These are phyloP conservation scores for Arion vulgaris DNA, from an alignment of 1,140 invertebrate genomes.

Conservation along the genomic window DNA sequence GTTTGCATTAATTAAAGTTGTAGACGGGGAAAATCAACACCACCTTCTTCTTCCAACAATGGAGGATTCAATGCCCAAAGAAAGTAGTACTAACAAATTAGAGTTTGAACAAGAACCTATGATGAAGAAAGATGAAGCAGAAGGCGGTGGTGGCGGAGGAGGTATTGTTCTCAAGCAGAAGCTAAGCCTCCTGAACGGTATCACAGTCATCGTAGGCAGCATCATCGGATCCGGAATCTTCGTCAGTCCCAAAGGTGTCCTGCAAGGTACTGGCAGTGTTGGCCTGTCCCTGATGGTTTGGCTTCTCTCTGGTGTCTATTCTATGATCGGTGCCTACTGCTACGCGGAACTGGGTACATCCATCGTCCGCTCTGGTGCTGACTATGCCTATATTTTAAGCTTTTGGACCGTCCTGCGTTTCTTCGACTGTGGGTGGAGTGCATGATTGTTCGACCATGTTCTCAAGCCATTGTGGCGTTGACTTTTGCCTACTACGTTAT, in stretches of 20 bases:
- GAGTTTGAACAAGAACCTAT: slow-evolving; percentile 11
- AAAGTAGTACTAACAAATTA: not conserved
- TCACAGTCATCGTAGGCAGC: slow-evolving; percentile 70
- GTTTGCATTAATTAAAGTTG: no score
- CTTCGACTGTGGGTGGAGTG: slow-evolving; percentile 76
- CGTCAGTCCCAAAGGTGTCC: slow-evolving; percentile 92
- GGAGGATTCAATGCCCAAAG: slow-evolving; percentile 13
- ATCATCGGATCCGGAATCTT: slow-evolving; percentile 88
- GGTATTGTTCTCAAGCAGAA: slow-evolving; percentile 65
- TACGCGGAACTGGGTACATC: slow-evolving; percentile 70
- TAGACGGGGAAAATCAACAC: no score
- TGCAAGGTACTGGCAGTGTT: slow-evolving; percentile 87
- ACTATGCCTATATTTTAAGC: slow-evolving; percentile 72
- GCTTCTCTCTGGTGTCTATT: slow-evolving; percentile 85
- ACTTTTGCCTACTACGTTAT: slow-evolving; percentile 72
- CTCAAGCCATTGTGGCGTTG: slow-evolving; percentile 74
- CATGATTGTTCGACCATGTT: slow-evolving; percentile 82
- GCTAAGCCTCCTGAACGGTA: slow-evolving; percentile 66
- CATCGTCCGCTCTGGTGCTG: slow-evolving; percentile 68
- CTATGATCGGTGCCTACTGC: slow-evolving; percentile 77
- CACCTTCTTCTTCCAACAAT: not conserved
- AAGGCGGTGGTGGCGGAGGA: slow-evolving; percentile 26
- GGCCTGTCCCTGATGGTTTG: slow-evolving; percentile 88
- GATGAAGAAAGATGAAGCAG: not conserved
- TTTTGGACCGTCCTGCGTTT: slow-evolving; percentile 72